phyloP scores from a whole-genome alignment of 2,888 invertebrate genomes.

The Tachina lurida region DNA sequence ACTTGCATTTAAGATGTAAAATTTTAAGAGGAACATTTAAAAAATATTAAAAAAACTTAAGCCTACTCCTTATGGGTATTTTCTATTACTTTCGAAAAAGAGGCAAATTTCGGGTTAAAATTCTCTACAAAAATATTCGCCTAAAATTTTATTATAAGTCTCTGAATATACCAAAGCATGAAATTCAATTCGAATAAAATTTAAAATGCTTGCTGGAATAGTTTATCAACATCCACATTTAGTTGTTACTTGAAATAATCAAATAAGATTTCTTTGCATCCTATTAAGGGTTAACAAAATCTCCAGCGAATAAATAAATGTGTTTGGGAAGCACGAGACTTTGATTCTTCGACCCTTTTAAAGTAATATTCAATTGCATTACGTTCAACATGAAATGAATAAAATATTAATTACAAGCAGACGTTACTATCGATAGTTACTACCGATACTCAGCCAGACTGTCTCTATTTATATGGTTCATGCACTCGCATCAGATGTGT shows the following conservation, averaged over 20 bases:
- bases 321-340: slow-evolving; percentile 56
- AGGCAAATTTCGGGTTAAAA: too few relatives aligned
- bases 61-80: too few relatives aligned
- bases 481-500: slow-evolving; percentile 24
- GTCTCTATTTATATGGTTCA: slow-evolving; percentile 45
- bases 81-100: too few relatives aligned
- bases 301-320: not conserved
- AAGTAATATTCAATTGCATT: slow-evolving; percentile 42
- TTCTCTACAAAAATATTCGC: too few relatives aligned
- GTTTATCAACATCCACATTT: too few relatives aligned
- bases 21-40: too few relatives aligned
- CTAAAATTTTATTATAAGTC: too few relatives aligned
- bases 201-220: too few relatives aligned
- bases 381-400: not conserved
- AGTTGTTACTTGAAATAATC: not conserved
- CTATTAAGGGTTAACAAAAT: slow-evolving; percentile 47
- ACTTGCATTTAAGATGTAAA: too few relatives aligned
- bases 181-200: too few relatives aligned
- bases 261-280: not conserved
- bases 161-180: too few relatives aligned
- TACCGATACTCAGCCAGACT: slow-evolving; percentile 53
- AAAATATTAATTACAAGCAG: slow-evolving; percentile 52
- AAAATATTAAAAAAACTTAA: too few relatives aligned
- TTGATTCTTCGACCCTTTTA: slow-evolving; percentile 54
- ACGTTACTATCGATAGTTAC: slow-evolving; percentile 38